phyloP scores from a whole-genome alignment of 2,797 vertebrate species.

The Lacerta viridis region DNA sequence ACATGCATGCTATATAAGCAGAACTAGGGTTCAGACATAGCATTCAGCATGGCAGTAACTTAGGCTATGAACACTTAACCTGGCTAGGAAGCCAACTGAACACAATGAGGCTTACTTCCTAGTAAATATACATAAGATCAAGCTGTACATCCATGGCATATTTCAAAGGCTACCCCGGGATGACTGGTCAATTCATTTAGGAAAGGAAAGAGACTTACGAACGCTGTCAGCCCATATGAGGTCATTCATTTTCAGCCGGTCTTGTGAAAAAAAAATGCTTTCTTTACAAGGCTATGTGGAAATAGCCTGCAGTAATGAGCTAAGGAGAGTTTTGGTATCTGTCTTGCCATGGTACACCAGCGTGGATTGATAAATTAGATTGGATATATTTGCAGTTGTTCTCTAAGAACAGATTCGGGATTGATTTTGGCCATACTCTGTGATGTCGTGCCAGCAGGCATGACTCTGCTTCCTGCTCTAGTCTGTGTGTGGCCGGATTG shows the following conservation, averaged over 20 bases:
- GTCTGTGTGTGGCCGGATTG: too few species aligned
- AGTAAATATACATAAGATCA: not conserved
- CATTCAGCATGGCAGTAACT: not conserved
- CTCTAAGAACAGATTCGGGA: not conserved
- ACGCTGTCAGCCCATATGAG: too few species aligned
- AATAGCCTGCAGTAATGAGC: not conserved
- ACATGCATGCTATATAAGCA: not conserved
- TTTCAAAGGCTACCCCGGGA: not conserved
- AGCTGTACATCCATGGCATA: not conserved
- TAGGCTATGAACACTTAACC: not conserved
- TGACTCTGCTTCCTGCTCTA: not conserved
- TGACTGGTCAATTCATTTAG: not conserved
- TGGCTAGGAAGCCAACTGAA: not conserved
- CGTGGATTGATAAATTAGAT: not conserved
- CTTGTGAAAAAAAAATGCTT: not conserved
- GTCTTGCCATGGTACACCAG: not conserved
- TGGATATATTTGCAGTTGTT: not conserved
- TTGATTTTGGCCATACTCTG: not conserved
- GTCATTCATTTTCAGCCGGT: too few species aligned
- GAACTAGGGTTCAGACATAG: not conserved
- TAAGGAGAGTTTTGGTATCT: not conserved
- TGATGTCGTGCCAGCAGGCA: not conserved
- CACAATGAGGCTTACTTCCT: not conserved
- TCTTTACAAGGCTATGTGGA: not conserved
- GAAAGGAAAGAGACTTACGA: not conserved